Evolutionary conservation across 2,888 invertebrate species (phyloP).

Genomic region (Onthophagus sagittarius): DNA sequence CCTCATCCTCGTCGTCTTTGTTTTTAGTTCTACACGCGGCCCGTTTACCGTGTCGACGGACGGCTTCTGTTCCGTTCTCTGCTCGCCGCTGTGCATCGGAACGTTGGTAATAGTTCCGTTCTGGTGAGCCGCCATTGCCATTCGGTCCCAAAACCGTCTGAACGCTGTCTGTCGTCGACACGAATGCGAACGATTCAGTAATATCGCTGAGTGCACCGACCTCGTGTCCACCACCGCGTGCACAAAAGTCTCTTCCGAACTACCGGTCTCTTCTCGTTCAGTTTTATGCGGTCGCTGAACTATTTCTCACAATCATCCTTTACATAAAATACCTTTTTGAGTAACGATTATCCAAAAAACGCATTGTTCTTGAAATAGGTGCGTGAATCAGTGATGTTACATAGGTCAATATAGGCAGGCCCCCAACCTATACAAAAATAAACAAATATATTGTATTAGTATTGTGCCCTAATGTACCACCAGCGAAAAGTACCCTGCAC

Average conservation of each 20-base stretch:
- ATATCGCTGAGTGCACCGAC: slow-evolving; percentile 17
- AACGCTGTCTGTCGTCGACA: slow-evolving; percentile 3
- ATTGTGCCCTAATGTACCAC: too few species aligned
- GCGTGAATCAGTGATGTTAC: too few species aligned
- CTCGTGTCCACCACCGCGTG: slow-evolving; percentile 1
- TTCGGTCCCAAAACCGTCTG: background rate
- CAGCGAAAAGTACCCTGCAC: too few species aligned
- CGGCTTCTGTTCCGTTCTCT: background rate
- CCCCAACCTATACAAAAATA: too few species aligned
- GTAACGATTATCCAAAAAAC: too few species aligned
- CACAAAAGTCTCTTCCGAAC: background rate
- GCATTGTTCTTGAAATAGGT: too few species aligned
- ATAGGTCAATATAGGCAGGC: too few species aligned
- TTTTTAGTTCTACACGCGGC: background rate
- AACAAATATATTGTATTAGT: too few species aligned
- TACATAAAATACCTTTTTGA: background rate
- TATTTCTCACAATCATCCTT: background rate
- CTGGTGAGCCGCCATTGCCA: background rate
- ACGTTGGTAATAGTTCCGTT: background rate
- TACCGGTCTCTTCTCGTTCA: background rate
- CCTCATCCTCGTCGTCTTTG: background rate
- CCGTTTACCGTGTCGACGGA: background rate
- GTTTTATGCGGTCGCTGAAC: background rate
- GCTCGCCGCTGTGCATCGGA: background rate
- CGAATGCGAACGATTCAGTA: slow-evolving; percentile 1